Evolutionary conservation across 2,888 invertebrate genomes (phyloP), one percentile per base, ranked within the genome.

Genomic region (Atethmia centrago): DNA sequence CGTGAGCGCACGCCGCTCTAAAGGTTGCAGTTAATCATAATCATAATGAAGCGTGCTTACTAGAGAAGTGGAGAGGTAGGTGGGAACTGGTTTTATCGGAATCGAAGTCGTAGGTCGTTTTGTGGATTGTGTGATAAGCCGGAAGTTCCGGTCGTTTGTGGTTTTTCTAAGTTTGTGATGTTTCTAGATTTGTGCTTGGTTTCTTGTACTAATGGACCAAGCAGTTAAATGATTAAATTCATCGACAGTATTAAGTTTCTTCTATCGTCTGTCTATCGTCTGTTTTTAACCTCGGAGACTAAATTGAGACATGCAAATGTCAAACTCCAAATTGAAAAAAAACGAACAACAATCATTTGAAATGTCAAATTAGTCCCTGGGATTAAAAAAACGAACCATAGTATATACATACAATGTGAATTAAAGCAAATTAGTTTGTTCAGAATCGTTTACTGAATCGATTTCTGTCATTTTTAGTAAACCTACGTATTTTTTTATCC

Each of bases 11-110:
- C 51, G 65, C 42, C 10, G 45, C 56, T 61, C 47, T 47, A 63
- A 74, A 72, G 56, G 71, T 68, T 71, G 74, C 68, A 49, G 49
- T 83, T 73, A 76, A 80, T 80, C 72, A 80, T 68, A 53, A 69
- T 62, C 25, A 51, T 82, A 82, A 71, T 79, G 62, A 62, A 61
- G 31, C 40, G 19, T 47, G 55, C 49, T 69, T 45, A 55, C 42
- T 53, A 58, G 28, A 31, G 42, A 61, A 12, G n/a, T 53, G 16
- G 21, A 25, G 45, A 77, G 45, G 45, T 28, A n/a, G n/a, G 63
- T 42, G 25, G 47, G 31, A 77, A 77, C 77, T 42, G 53, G 64
- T 72, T 72, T 61, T 53, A 49, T 62, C 21, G 53, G 55, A 77
- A 65, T 71, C 42, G 49, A 55, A 61, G 55, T 28, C 45, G 45